These are phyloP conservation scores for Macrosoma leucophasiata DNA, from an alignment of 2,888 invertebrate genomes.

Conservation along the genomic window DNA sequence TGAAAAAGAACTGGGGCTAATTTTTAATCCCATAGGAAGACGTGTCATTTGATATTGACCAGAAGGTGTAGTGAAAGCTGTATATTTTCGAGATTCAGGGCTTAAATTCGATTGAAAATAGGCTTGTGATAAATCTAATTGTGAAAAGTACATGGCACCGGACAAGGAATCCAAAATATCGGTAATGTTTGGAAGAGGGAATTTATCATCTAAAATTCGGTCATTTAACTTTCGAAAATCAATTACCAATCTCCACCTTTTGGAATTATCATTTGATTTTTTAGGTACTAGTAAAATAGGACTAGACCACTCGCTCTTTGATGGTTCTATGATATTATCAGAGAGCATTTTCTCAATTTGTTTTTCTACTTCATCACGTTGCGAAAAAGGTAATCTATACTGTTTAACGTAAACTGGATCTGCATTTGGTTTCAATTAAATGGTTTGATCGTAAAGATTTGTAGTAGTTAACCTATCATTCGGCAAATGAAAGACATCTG, in stretches of 20 bases:
- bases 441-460: conserved; percentile 13
- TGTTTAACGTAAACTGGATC: conserved; percentile 17
- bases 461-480: conserved; percentile 18
- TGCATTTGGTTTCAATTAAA: conserved; percentile 14
- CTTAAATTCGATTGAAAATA: conserved; percentile 2
- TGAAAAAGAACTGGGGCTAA: conserved; percentile 14
- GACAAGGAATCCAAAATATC: conserved; percentile 11
- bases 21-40: conserved; percentile 18
- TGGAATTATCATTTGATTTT: conserved; percentile 10
- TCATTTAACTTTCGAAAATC: conserved; percentile 17
- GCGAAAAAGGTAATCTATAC: conserved; percentile 15
- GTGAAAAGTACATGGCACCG: conserved; percentile 7
- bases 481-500: conserved; percentile 18
- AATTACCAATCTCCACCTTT: conserved; percentile 16
- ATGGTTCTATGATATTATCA: conserved; percentile 12
- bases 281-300: conserved; percentile 15
- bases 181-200: conserved; percentile 10
- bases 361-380: conserved; percentile 14
- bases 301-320: conserved; percentile 13
- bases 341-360: conserved; percentile 14
- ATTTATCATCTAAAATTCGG: conserved; percentile 14
- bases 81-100: conserved; percentile 6
- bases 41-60: conserved; percentile 20
- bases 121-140: conserved; percentile 4
- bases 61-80: conserved; percentile 12